Percentiles rank a stretch among this genome's conserved stretches.
phyloP scores from a whole-genome alignment of 1,140 invertebrate genomes.

The Hyles euphorbiae region DNA sequence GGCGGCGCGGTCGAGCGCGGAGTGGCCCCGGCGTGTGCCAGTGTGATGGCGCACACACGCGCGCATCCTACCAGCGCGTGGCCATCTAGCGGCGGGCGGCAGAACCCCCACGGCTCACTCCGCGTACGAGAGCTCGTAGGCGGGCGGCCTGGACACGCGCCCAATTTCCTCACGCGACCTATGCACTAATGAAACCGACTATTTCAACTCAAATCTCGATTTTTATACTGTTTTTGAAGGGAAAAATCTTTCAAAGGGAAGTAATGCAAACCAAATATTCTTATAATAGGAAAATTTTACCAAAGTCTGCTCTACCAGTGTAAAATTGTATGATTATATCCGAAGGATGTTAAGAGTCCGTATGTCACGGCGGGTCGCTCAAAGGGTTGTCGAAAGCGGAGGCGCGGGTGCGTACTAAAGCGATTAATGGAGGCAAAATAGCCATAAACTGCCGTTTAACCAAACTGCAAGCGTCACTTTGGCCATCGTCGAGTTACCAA shows the following conservation, averaged over 20 bases:
- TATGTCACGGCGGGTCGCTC: constrained; percentile 1
- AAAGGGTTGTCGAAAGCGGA: constrained; percentile 50
- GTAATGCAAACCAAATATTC: too few relatives aligned
- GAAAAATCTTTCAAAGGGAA: too few relatives aligned
- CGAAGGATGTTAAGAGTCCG: too few relatives aligned
- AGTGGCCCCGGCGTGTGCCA: constrained; percentile 54
- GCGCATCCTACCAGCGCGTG: constrained; percentile 30
- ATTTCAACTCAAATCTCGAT: neutral
- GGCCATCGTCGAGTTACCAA: constrained; percentile 64
- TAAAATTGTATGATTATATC: too few relatives aligned
- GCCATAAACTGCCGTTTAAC: constrained; percentile 74
- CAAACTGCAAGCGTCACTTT: constrained; percentile 73
- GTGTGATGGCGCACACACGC: constrained; percentile 59
- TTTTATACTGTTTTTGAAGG: too few relatives aligned
- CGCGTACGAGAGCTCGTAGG: constrained; percentile 26
- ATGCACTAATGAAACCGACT: neutral
- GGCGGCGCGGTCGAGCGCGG: constrained; percentile 67
- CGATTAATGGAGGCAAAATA: constrained; percentile 74
- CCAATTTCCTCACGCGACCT: constrained; percentile 17
- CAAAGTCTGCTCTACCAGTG: too few relatives aligned
- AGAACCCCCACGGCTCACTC: constrained; percentile 28
- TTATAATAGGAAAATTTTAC: too few relatives aligned
- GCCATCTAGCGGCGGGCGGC: constrained; percentile 63
- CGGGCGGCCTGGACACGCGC: constrained; percentile 35
- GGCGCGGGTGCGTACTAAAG: constrained; percentile 68